These are phyloP conservation scores for Andrena hattorfiana DNA, from an alignment of 2,888 invertebrate species.

Conservation along the genomic window DNA sequence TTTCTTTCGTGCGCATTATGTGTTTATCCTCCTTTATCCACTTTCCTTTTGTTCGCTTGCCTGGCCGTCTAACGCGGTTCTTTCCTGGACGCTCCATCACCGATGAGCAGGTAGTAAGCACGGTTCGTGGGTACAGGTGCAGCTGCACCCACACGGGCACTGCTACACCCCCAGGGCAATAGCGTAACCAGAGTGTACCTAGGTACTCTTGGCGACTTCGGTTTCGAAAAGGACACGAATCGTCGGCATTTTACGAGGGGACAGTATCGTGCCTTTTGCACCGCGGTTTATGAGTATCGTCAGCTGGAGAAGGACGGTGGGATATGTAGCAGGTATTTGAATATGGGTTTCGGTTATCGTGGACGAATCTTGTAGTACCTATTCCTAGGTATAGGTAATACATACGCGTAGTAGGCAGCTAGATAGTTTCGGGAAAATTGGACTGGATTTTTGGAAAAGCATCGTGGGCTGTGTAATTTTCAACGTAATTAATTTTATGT, in stretches of 20 bases:
- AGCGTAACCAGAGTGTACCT: slow-evolving; percentile 18
- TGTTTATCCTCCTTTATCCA: slow-evolving; percentile 79
- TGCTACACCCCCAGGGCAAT: not conserved
- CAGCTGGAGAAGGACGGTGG: not conserved
- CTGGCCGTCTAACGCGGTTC: slow-evolving; percentile 38
- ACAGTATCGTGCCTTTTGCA: not conserved
- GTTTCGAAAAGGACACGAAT: not conserved
- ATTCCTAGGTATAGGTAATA: no score
- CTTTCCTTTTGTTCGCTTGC: slow-evolving; percentile 64
- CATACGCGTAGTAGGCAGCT: no score
- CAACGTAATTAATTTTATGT: no score
- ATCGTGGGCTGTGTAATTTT: no score
- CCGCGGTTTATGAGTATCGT: not conserved
- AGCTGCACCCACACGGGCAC: slow-evolving; percentile 47
- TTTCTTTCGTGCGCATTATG: slow-evolving; percentile 79
- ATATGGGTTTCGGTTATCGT: no score
- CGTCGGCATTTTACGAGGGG: slow-evolving; percentile 35
- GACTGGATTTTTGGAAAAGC: no score
- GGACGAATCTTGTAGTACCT: no score
- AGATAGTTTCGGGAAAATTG: no score
- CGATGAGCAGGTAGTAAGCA: slow-evolving; percentile 55
- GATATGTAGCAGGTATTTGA: not conserved
- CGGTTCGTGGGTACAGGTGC: slow-evolving; percentile 50
- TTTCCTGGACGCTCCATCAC: slow-evolving; percentile 37
- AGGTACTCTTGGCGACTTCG: not conserved